Percentiles rank a stretch among this genome's conserved stretches.
Evolutionary conservation across 2,888 invertebrate genomes (phyloP).

Genomic region (Stenodema calcarata): DNA sequence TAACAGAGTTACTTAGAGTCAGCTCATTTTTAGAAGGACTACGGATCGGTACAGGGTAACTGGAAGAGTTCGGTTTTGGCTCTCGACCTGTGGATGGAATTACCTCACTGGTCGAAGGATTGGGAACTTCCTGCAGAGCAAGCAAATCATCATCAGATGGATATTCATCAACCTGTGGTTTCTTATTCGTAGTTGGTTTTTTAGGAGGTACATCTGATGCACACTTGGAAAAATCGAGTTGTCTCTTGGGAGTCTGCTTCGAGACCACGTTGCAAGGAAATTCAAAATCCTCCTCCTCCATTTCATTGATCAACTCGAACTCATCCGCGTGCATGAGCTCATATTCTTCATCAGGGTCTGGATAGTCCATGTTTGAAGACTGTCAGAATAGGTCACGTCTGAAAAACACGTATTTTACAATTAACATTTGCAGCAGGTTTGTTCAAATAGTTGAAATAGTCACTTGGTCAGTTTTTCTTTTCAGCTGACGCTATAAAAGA

Average conservation of each 20-base stretch:
- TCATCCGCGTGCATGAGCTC: slow-evolving; percentile 62
- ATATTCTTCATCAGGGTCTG: slow-evolving; percentile 62
- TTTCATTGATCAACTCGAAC: slow-evolving; percentile 61
- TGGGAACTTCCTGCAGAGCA: not conserved
- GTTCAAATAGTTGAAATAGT: too few relatives aligned
- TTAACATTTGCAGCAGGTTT: too few relatives aligned
- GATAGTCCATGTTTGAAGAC: slow-evolving; percentile 59
- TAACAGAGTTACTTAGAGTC: not conserved
- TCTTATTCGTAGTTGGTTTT: not conserved
- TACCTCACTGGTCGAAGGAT: not conserved
- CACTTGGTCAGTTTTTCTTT: too few relatives aligned
- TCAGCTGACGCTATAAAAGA: too few relatives aligned
- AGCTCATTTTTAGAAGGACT: not conserved
- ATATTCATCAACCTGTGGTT: not conserved
- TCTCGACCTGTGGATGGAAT: not conserved
- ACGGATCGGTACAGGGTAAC: not conserved
- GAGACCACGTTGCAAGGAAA: slow-evolving; percentile 43
- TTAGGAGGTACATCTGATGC: not conserved
- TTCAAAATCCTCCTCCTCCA: slow-evolving; percentile 59
- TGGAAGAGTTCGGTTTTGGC: not conserved
- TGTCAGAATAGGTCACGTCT: not conserved
- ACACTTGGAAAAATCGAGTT: slow-evolving; percentile 1
- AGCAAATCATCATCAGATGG: slow-evolving; percentile 15
- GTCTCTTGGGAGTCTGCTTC: not conserved
- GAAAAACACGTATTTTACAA: not conserved